These are phyloP conservation scores for Elachura formosa DNA, from an alignment of 2,113 vertebrate species.

Conservation along the genomic window DNA sequence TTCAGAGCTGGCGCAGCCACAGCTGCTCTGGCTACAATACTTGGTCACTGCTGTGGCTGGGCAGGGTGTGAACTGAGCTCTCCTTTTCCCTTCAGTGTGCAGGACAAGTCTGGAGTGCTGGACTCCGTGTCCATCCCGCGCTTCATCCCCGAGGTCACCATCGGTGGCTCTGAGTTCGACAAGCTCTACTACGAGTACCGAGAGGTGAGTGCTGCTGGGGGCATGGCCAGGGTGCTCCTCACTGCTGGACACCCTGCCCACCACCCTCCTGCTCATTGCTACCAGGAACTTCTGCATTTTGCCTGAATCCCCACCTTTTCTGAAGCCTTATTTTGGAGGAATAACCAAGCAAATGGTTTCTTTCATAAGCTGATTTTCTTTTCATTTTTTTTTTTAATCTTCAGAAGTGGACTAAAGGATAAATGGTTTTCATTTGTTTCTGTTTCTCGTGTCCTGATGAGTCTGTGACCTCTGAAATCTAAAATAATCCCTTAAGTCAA, in stretches of 20 bases:
- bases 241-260: background rate
- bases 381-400: background rate
- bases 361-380: background rate
- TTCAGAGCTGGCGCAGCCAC: background rate
- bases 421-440: constrained; percentile 16
- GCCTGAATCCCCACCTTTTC: background rate
- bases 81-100: constrained; percentile 63
- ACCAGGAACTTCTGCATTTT: background rate
- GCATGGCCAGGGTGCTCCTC: fast-evolving
- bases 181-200: constrained; percentile 65
- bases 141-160: constrained; percentile 85
- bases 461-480: constrained; percentile 23
- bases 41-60: background rate
- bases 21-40: fast-evolving
- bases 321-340: background rate
- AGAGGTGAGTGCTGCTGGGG: constrained; percentile 67
- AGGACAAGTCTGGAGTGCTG: constrained; percentile 77
- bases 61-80: background rate
- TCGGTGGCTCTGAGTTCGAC: constrained; percentile 78
- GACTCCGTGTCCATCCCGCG: constrained; percentile 61
- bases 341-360: background rate
- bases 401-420: background rate
- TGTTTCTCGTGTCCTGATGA: background rate
- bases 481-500: constrained; percentile 23
- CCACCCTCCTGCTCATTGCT: fast-evolving